phyloP scores from a whole-genome alignment of 2,113 vertebrate species.

The Neodontobutis hainanensis region DNA sequence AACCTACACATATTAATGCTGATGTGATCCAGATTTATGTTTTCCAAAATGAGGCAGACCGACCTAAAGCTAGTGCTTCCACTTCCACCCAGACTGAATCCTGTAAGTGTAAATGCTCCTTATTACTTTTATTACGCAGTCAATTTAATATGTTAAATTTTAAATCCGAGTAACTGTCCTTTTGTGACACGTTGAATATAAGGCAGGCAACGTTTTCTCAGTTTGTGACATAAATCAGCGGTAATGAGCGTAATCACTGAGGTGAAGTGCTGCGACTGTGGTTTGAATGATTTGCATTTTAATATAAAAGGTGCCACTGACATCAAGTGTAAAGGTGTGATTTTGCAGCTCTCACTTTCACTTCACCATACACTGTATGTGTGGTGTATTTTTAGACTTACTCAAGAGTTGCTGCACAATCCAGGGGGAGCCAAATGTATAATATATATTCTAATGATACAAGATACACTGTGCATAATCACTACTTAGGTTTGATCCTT shows the following conservation, averaged over 20 bases:
- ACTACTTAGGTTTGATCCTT: constrained; percentile 5
- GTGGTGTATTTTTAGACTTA: constrained; percentile 2
- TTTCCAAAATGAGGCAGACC: no score
- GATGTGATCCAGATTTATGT: no score
- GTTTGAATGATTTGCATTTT: not conserved
- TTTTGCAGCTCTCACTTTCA: not conserved
- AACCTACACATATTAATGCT: no score
- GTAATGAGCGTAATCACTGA: not conserved
- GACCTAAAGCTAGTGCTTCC: no score
- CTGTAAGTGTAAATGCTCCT: no score
- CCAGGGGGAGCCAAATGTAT: constrained; percentile 3
- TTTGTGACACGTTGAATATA: not conserved
- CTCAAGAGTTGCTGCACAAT: not conserved
- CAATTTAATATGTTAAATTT: no score
- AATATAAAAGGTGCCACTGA: not conserved
- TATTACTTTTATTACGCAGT: no score
- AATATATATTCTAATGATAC: constrained; percentile 13
- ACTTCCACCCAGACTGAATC: no score
- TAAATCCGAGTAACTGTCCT: no score
- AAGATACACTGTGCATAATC: not conserved
- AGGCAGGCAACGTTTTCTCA: not conserved
- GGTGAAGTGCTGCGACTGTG: not conserved
- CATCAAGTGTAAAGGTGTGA: not conserved
- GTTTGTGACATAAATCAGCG: not conserved
- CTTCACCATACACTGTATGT: not conserved